Evolutionary conservation across 2,888 invertebrate genomes (phyloP), one percentile per base, ranked within the genome.

Genomic region (Microctonus aethiopoides): DNA sequence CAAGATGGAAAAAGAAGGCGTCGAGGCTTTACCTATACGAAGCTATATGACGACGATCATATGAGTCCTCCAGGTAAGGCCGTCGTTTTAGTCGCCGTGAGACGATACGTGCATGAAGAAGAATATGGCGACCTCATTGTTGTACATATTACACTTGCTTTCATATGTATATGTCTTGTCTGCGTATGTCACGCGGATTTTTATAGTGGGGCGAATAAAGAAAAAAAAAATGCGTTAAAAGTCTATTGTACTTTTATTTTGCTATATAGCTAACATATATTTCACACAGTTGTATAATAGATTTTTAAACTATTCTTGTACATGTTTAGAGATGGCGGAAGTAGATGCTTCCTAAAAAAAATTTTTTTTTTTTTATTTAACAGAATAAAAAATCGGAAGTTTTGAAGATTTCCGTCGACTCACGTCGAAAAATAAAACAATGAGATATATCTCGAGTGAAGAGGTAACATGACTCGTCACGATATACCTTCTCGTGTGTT

Each of bases 121-220:
- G 54, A 67, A 83, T 77, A 81, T 81, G 82, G 80, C 81, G 83
- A 82, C 84, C 82, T 83, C 81, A 81, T 84, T 84, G 84, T 78
- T 61, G 36, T 66, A 36, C 20, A 24, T 70, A 63, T 74, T 71
- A 72, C 68, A 74, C 74, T 76, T 72, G 56, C 61, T 59, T 39
- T 20, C 59, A 41, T 6, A 46, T 5, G 4, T n/a, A 67, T 54
- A 9, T 10, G 26, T 54, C 26, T 54, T 26, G 54, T 54, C 24
- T 16, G 1, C 16, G 34, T 32, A 13, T 26, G 16, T 41, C 29
- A 59, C 26, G 32, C 13, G 24, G 22, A 34, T 22, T 60, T 41
- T 61, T n/a, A 9, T 5, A 32, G 20, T 46, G 34, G 7, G 4
- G 41, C 5, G 26, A 29, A 41, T 7, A 24, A 62, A 46, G n/a